A percentile compares a stretch with the other conserved stretches of the same genome.
Conservation (phyloP, 2,113 vertebrate species). For the Gymnorhina tibicen region DNA sequence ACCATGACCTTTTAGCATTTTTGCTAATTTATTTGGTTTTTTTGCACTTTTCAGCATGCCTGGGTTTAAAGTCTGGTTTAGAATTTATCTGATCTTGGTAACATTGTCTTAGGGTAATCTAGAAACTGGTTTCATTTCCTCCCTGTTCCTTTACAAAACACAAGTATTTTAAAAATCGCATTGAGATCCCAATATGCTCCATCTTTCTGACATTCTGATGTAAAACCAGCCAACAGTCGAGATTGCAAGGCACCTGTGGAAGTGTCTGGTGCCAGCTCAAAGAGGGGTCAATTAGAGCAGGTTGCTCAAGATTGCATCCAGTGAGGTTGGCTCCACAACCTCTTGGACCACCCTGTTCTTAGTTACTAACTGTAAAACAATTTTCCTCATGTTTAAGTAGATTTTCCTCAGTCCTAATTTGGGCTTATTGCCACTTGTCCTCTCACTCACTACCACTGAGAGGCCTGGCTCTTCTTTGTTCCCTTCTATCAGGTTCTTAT, state of each 20-base stretch:
- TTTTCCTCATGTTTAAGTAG: background rate
- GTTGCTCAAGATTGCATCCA: background rate
- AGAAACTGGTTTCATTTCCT: background rate
- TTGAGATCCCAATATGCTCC: background rate
- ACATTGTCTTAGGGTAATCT: background rate
- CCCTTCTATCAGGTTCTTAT: background rate
- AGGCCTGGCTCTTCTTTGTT: background rate
- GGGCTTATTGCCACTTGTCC: background rate
- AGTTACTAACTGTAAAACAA: background rate
- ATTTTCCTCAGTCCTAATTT: background rate
- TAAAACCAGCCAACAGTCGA: background rate
- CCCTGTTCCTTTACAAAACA: background rate
- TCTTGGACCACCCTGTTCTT: background rate
- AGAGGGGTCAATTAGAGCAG: background rate
- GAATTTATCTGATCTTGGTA: background rate
- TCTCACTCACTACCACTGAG: background rate
- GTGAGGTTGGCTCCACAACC: background rate
- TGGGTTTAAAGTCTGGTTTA: background rate
- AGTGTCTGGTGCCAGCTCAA: background rate
- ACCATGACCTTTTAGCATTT: background rate
- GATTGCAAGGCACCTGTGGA: background rate
- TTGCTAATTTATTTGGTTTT: background rate
- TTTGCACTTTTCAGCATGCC: background rate
- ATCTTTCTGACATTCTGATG: background rate
- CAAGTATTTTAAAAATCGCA: background rate